A percentile compares a stretch with the other conserved stretches of the same genome.
Conservation (phyloP, 2,888 invertebrate species). For the Ellobium chinense region DNA sequence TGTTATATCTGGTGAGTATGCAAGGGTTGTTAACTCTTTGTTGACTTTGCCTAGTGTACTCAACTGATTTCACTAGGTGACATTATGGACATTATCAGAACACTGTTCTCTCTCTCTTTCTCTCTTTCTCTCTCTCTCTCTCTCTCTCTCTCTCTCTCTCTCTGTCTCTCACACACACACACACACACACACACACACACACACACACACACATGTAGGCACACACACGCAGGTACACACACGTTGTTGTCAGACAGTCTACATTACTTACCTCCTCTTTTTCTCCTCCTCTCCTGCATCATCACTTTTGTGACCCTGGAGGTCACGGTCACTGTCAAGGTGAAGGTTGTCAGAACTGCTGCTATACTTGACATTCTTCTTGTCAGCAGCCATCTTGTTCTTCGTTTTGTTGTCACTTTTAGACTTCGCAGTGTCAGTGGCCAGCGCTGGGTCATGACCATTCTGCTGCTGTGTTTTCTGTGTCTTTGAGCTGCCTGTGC, state of each 20-base stretch:
- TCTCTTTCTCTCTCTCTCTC: no score
- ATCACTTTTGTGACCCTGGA: conserved; percentile 1
- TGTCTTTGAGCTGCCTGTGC: no score
- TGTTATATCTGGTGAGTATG: no score
- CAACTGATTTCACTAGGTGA: no score
- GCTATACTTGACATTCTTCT: conserved; percentile 4
- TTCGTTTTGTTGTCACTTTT: conserved; percentile 17
- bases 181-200: no score
- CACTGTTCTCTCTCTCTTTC: no score
- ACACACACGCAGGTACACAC: background rate
- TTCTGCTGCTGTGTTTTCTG: background rate
- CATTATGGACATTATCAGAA: no score
- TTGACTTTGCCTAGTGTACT: no score
- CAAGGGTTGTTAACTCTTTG: no score
- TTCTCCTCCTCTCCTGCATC: background rate
- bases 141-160: no score
- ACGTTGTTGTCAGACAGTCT: background rate
- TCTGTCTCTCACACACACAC: no score
- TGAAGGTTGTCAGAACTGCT: background rate
- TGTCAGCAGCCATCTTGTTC: background rate
- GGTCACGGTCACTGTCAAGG: background rate
- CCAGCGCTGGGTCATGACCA: background rate
- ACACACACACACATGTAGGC: no score
- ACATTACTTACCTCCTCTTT: background rate
- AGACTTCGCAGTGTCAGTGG: background rate